Percentiles rank a stretch among this genome's conserved stretches.
These are phyloP conservation scores for Drosophila nr. medialis DNA, from an alignment of 2,888 invertebrate species.

Conservation along the genomic window DNA sequence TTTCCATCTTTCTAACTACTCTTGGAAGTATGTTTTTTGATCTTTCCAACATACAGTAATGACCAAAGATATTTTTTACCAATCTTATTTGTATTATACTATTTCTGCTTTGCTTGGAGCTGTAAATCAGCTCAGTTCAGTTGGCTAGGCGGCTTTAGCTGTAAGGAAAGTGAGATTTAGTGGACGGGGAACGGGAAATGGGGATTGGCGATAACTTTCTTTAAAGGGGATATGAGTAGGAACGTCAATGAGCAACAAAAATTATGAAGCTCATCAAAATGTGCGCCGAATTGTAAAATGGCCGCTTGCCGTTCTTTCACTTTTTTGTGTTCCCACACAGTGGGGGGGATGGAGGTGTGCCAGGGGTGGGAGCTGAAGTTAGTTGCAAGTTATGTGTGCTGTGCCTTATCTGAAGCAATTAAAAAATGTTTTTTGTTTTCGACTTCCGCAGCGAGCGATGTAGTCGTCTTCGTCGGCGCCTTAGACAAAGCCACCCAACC, in stretches of 20 bases:
- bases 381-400: constrained; percentile 66
- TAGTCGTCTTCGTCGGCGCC: constrained; percentile 19
- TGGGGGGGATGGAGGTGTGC: neutral
- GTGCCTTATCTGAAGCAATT: constrained; percentile 82
- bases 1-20: neutral
- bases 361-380: constrained; percentile 11
- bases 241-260: constrained; percentile 75
- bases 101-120: constrained; percentile 14
- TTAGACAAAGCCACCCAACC: constrained; percentile 45
- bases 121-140: constrained; percentile 32
- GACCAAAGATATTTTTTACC: too few species aligned
- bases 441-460: constrained; percentile 51
- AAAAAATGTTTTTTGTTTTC: constrained; percentile 72
- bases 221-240: constrained; percentile 57
- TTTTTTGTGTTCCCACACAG: constrained; percentile 3
- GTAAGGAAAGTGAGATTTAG: constrained; percentile 7
- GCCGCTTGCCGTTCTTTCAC: constrained; percentile 53
- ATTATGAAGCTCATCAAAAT: constrained; percentile 78
- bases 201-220: constrained; percentile 22
- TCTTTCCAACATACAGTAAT: too few species aligned
- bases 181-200: neutral
- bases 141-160: constrained; percentile 18
- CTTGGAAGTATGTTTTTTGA: neutral
- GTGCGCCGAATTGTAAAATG: constrained; percentile 82
- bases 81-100: neutral